phyloP scores from a whole-genome alignment of 2,888 invertebrate genomes.

The Didymodactylos carnosus region DNA sequence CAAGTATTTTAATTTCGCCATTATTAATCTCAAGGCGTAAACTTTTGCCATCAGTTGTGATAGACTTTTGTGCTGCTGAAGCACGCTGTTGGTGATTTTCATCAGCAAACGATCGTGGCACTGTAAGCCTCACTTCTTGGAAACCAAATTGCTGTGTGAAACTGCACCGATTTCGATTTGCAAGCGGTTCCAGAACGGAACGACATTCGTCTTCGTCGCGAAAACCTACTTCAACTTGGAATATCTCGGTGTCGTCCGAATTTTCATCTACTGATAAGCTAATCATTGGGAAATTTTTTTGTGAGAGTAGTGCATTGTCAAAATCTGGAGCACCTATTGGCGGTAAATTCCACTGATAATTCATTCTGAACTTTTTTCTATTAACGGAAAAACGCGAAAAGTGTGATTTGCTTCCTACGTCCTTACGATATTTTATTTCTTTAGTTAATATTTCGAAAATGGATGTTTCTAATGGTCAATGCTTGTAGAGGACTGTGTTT shows the following conservation, averaged over 20 bases:
- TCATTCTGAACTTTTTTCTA: background rate
- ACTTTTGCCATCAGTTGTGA: background rate
- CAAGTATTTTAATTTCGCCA: background rate
- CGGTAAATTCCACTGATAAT: background rate
- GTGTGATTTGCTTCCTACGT: background rate
- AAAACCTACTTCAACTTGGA: background rate
- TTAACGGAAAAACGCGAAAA: background rate
- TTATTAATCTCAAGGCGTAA: background rate
- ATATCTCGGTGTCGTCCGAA: background rate
- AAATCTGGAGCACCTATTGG: background rate
- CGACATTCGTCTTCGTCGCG: background rate
- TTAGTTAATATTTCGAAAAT: background rate
- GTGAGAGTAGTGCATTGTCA: background rate
- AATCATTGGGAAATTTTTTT: background rate
- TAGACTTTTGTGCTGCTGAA: background rate
- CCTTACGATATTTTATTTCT: background rate
- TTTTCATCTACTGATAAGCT: background rate
- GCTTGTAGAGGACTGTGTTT: background rate
- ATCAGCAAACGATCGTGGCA: background rate
- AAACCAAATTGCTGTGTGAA: background rate
- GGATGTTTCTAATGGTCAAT: background rate
- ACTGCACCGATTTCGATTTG: background rate
- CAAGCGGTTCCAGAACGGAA: background rate
- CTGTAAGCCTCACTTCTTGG: background rate
- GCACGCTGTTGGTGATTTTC: background rate